Evolutionary conservation across 1,140 invertebrate genomes (phyloP).

Genomic region (Mizuhopecten yessoensis): DNA sequence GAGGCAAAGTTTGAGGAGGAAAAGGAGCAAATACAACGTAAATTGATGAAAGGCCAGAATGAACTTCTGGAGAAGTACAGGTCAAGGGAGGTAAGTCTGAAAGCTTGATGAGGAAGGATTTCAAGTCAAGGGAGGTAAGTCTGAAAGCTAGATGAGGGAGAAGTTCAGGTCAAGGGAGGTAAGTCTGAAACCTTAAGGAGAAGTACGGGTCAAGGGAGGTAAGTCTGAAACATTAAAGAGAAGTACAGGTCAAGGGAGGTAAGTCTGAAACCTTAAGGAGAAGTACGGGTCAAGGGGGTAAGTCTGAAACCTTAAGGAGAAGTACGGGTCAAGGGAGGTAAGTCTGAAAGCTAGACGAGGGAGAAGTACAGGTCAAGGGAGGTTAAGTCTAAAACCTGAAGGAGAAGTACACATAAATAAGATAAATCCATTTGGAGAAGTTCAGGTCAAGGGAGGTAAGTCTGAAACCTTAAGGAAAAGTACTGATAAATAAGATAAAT

Average conservation of each 20-base stretch:
- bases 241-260: constrained; percentile 36
- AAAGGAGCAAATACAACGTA: constrained; percentile 73
- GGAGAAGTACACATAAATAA: background rate
- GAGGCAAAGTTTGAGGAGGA: constrained; percentile 81
- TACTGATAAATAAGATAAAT: constrained; percentile 77
- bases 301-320: background rate
- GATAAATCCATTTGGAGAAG: background rate
- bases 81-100: constrained; percentile 74
- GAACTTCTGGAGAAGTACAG: constrained; percentile 77
- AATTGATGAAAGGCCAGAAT: constrained; percentile 74
- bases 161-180: background rate
- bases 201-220: background rate
- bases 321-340: constrained; percentile 50
- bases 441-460: constrained; percentile 39
- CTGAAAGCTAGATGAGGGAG: background rate
- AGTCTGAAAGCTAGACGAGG: background rate
- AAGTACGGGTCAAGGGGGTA: constrained; percentile 79
- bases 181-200: background rate
- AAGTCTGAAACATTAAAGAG: background rate
- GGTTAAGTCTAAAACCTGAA: background rate
- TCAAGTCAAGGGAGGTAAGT: constrained; percentile 49
- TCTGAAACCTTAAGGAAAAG: constrained; percentile 69
- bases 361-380: background rate
- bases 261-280: constrained; percentile 63
- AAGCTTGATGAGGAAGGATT: background rate